These are phyloP conservation scores for Lamproptera curius DNA, from an alignment of 2,888 invertebrate species.

Conservation along the genomic window DNA sequence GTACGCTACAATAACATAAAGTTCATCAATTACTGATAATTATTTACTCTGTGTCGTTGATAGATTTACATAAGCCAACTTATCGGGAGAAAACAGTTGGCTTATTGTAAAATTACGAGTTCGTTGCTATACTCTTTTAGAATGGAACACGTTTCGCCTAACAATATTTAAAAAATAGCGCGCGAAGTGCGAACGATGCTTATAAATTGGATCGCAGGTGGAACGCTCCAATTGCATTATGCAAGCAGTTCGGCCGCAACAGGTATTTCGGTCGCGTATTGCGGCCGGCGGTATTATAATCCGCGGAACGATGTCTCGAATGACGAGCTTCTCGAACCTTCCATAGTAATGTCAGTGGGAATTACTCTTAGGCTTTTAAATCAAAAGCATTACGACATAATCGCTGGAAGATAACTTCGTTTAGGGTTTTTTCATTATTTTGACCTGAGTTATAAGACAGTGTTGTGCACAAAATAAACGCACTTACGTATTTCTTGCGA, in stretches of 20 bases:
- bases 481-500: too few species aligned
- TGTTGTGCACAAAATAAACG: too few species aligned
- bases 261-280: slow-evolving; percentile 57
- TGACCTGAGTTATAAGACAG: not conserved
- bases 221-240: slow-evolving; percentile 65
- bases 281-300: slow-evolving; percentile 30
- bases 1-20: too few species aligned
- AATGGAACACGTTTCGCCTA: too few species aligned
- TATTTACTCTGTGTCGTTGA: too few species aligned
- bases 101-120: too few species aligned
- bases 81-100: too few species aligned
- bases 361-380: slow-evolving; percentile 5
- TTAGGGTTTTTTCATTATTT: not conserved
- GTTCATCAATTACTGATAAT: too few species aligned
- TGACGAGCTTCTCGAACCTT: slow-evolving; percentile 9
- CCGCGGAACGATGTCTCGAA: not conserved
- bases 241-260: slow-evolving; percentile 50
- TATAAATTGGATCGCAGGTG: slow-evolving; percentile 49
- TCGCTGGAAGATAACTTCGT: not conserved
- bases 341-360: slow-evolving; percentile 13
- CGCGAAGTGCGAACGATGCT: slow-evolving; percentile 35
- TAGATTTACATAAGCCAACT: too few species aligned
- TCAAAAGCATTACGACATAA: not conserved
- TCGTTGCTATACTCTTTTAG: too few species aligned
- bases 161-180: too few species aligned